These are phyloP conservation scores for Drosophila cyrtoloma DNA, from an alignment of 2,888 invertebrate genomes.

Conservation along the genomic window DNA sequence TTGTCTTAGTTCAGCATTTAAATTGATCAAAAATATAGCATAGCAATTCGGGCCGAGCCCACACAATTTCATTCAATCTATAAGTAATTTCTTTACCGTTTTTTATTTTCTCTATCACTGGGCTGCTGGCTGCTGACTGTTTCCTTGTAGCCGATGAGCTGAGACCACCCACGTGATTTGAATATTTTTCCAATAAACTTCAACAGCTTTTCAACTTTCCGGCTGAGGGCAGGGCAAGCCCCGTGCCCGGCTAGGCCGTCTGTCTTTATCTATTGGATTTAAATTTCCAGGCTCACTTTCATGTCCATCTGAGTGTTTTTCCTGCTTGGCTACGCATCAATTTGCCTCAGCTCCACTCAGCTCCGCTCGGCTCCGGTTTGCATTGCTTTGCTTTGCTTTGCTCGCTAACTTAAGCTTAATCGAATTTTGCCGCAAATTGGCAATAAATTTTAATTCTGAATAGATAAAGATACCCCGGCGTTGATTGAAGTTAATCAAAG, in stretches of 20 bases:
- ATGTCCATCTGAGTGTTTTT: slow-evolving; percentile 76
- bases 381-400: slow-evolving; percentile 30
- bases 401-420: slow-evolving; percentile 75
- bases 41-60: slow-evolving; percentile 30
- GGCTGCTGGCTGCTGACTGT: slow-evolving; percentile 20
- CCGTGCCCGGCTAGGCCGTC: slow-evolving; percentile 37
- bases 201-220: slow-evolving; percentile 77
- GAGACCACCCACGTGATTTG: slow-evolving; percentile 82
- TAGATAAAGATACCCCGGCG: slow-evolving; percentile 53
- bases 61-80: slow-evolving; percentile 79
- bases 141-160: slow-evolving; percentile 54
- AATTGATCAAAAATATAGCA: slow-evolving; percentile 74
- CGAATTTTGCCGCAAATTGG: slow-evolving; percentile 82
- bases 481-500: slow-evolving; percentile 76
- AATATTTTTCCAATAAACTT: slow-evolving; percentile 83
- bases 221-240: slow-evolving; percentile 23
- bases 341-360: slow-evolving; percentile 25
- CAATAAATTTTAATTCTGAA: slow-evolving; percentile 82
- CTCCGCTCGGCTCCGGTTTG: slow-evolving; percentile 11
- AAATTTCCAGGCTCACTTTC: slow-evolving; percentile 72
- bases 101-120: slow-evolving; percentile 64
- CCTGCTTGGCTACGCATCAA: slow-evolving; percentile 54
- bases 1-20: slow-evolving; percentile 77
- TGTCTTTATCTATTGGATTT: slow-evolving; percentile 80
- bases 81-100: slow-evolving; percentile 76